A percentile compares a stretch with the other conserved stretches of the same genome.
These are phyloP conservation scores for Andrena praecox DNA, from an alignment of 2,888 invertebrate genomes.

Conservation along the genomic window DNA sequence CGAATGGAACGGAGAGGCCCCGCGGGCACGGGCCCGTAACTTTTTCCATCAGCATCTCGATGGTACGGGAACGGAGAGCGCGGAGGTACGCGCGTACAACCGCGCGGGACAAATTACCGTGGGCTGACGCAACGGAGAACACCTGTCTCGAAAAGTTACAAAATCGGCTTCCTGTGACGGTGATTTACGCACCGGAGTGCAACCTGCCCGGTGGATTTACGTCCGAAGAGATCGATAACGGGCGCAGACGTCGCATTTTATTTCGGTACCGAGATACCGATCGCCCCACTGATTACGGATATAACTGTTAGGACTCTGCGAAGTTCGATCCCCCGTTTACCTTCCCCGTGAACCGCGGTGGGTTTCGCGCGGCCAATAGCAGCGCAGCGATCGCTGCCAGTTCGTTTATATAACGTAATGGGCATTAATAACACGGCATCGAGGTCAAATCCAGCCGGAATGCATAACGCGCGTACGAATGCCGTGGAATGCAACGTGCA, in stretches of 20 bases:
- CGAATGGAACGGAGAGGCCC: slow-evolving; percentile 24
- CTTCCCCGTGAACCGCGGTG: neutral
- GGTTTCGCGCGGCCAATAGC: neutral
- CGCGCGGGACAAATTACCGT: slow-evolving; percentile 73
- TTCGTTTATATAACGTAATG: slow-evolving; percentile 64
- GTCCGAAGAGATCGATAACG: slow-evolving; percentile 21
- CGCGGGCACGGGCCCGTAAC: slow-evolving; percentile 36
- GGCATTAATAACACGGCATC: slow-evolving; percentile 64
- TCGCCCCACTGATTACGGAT: neutral
- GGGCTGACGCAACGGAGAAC: slow-evolving; percentile 75
- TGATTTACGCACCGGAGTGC: slow-evolving; percentile 46
- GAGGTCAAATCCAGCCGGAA: slow-evolving; percentile 63
- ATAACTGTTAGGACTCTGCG: neutral
- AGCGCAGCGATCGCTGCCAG: slow-evolving; percentile 20
- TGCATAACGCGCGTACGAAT: slow-evolving; percentile 64
- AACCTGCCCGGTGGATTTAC: slow-evolving; percentile 23
- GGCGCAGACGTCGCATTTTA: neutral
- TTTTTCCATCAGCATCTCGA: slow-evolving; percentile 60
- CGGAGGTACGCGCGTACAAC: slow-evolving; percentile 13
- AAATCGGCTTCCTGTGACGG: slow-evolving; percentile 72
- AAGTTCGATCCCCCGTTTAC: slow-evolving; percentile 5
- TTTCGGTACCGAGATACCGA: neutral
- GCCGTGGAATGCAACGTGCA: slow-evolving; percentile 62
- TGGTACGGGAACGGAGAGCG: slow-evolving; percentile 49
- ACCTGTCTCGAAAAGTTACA: slow-evolving; percentile 77